A percentile compares a stretch with the other conserved stretches of the same genome.
Evolutionary conservation across 2,797 vertebrate species (phyloP).

Genomic region (Simalia tracyae): DNA sequence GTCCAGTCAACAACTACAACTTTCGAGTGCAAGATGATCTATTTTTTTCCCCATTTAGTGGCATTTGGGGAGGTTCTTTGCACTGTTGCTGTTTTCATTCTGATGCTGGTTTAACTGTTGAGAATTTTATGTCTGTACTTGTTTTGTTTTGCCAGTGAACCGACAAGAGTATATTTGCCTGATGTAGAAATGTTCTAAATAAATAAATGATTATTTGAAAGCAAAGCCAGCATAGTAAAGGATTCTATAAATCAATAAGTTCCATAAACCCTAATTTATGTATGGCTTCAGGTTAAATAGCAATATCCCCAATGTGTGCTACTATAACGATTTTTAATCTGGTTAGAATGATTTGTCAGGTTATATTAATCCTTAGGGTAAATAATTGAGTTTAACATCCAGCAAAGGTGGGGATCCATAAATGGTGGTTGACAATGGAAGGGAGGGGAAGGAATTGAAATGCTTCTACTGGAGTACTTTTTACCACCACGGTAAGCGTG

Average conservation of each 20-base stretch:
- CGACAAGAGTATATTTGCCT: not conserved
- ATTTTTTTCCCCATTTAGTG: not conserved
- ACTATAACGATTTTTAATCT: constrained; percentile 24
- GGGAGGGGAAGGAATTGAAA: too few species aligned
- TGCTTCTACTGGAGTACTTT: too few species aligned
- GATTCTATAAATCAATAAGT: not conserved
- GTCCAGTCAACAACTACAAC: not conserved
- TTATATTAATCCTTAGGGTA: constrained; percentile 9
- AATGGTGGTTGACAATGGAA: too few species aligned
- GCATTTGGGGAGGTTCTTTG: not conserved
- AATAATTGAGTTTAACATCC: not conserved
- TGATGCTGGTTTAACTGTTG: not conserved
- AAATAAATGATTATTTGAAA: not conserved
- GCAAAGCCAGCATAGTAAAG: not conserved
- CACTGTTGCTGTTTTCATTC: not conserved
- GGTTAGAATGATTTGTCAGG: constrained; percentile 14
- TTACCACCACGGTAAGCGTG: too few species aligned
- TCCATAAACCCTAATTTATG: not conserved
- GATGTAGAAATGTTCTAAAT: not conserved
- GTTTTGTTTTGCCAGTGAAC: not conserved
- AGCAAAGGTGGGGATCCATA: not conserved
- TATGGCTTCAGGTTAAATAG: constrained; percentile 7
- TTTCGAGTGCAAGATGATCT: not conserved
- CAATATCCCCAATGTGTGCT: not conserved
- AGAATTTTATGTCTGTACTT: not conserved